phyloP scores from a whole-genome alignment of 2,797 vertebrate genomes.

The Aselliscus stoliczkanus region DNA sequence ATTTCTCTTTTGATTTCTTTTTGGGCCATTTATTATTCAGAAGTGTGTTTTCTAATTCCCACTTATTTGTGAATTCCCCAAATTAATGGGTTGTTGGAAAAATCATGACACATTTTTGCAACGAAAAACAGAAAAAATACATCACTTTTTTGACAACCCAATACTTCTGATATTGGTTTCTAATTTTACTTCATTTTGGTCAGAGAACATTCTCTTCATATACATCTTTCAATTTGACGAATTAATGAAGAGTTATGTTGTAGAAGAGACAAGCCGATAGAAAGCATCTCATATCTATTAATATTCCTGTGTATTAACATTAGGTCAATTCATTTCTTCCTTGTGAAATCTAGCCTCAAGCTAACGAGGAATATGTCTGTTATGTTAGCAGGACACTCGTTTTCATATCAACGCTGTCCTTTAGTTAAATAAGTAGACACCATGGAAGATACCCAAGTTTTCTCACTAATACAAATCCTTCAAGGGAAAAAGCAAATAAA shows the following conservation, averaged over 20 bases:
- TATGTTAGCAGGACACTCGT: fast-evolving
- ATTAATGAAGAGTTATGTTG: fast-evolving
- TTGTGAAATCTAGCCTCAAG: background rate
- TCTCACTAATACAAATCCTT: background rate
- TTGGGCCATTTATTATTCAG: background rate
- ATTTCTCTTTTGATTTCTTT: background rate
- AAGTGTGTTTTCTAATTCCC: background rate
- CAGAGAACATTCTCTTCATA: background rate
- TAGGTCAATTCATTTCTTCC: too few species aligned
- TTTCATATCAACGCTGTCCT: background rate
- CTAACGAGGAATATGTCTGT: background rate
- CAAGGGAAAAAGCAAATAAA: background rate
- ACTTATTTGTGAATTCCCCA: background rate
- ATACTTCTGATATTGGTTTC: background rate
- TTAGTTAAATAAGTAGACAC: background rate
- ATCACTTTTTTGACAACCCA: too few species aligned
- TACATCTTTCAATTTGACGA: background rate
- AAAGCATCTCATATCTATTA: background rate
- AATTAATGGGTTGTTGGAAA: too few species aligned
- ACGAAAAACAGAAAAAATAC: too few species aligned
- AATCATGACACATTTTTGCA: too few species aligned
- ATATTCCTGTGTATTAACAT: background rate
- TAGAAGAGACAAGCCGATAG: background rate
- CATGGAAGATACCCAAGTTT: fast-evolving
- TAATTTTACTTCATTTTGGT: background rate